Conservation (phyloP, 53 echinoderm and acorn worm species). For the Apostichopus leukothele region DNA sequence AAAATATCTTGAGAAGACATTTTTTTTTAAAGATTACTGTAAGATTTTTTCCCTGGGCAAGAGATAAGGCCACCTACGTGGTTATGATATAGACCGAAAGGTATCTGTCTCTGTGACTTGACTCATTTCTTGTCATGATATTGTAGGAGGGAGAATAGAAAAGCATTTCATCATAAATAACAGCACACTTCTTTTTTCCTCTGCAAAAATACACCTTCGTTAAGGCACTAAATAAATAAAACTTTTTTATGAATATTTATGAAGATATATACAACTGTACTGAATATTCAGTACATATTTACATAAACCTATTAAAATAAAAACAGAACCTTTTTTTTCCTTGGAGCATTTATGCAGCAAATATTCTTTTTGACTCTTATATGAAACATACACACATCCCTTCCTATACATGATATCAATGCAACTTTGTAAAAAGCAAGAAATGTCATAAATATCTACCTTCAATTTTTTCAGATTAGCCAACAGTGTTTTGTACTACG, state of each 20-base stretch:
- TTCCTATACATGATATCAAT: no score
- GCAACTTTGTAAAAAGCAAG: no score
- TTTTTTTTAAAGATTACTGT: conserved; percentile 2
- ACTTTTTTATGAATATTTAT: conserved; percentile 25
- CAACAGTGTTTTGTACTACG: no score
- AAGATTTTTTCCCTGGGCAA: neutral
- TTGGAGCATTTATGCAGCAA: conserved; percentile 14
- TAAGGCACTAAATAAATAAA: conserved; percentile 29
- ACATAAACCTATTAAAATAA: neutral
- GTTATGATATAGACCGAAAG: neutral
- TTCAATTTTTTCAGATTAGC: no score
- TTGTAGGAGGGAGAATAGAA: neutral
- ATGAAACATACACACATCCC: neutral
- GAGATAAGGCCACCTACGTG: neutral
- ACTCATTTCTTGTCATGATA: neutral
- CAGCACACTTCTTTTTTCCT: neutral
- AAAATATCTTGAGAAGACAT: neutral
- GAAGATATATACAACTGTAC: conserved; percentile 30
- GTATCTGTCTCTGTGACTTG: neutral
- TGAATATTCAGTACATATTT: conserved; percentile 35
- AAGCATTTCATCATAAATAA: conserved; percentile 3
- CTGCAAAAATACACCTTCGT: neutral
- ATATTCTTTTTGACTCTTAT: neutral
- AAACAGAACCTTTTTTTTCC: neutral
- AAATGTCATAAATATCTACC: no score